Evolutionary conservation across 2,113 vertebrate genomes (phyloP).

Genomic region (Pseudorectes ferrugineus): DNA sequence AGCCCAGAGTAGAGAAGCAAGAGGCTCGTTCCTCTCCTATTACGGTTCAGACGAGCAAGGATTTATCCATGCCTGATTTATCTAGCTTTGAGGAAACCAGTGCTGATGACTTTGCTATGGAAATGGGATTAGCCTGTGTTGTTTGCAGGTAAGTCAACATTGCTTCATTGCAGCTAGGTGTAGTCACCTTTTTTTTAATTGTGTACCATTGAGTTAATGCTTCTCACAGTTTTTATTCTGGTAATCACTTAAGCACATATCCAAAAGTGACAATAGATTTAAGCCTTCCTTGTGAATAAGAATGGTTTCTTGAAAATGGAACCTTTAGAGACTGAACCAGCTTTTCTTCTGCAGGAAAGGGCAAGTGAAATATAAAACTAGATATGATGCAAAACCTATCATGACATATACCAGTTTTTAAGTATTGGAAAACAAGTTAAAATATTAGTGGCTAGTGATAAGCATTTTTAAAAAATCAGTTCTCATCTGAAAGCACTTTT

Average conservation of each 20-base stretch:
- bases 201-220: background rate
- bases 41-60: slow-evolving; percentile 87
- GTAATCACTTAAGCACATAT: background rate
- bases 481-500: background rate
- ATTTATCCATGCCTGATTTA: slow-evolving; percentile 85
- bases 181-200: background rate
- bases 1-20: slow-evolving; percentile 87
- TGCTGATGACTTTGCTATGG: slow-evolving; percentile 97
- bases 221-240: background rate
- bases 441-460: background rate
- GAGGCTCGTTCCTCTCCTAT: slow-evolving; percentile 89
- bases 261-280: background rate
- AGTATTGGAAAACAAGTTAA: background rate
- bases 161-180: background rate
- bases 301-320: background rate
- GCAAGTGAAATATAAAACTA: background rate
- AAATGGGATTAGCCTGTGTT: slow-evolving; percentile 97
- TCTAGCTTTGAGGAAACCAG: slow-evolving; percentile 93
- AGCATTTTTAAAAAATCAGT: background rate
- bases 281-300: background rate
- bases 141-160: slow-evolving; percentile 83
- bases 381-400: background rate
- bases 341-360: background rate
- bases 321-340: background rate
- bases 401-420: background rate